These are phyloP conservation scores for Numenius phaeopus DNA, from an alignment of 2,797 vertebrate genomes.

Conservation along the genomic window DNA sequence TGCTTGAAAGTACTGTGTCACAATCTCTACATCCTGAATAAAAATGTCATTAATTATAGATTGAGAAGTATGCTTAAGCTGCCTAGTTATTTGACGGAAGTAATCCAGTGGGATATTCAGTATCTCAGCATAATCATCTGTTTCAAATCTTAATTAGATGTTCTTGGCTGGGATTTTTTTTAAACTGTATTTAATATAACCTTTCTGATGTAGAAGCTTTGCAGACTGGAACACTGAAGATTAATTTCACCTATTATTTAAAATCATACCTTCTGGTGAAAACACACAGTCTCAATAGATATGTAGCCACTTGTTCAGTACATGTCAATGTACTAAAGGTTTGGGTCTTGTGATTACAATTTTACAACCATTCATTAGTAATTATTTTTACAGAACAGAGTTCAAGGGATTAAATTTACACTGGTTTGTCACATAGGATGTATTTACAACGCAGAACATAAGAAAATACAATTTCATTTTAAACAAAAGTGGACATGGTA, in stretches of 20 bases:
- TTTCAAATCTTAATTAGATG: slow-evolving; percentile 38
- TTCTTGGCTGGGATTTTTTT: not conserved
- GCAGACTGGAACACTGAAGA: not conserved
- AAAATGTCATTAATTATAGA: slow-evolving; percentile 11
- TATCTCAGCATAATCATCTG: slow-evolving; percentile 10
- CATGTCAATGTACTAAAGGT: not conserved
- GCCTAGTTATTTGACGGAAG: not conserved
- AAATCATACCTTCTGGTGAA: not conserved
- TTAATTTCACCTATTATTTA: not conserved
- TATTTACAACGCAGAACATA: not conserved
- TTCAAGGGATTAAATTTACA: not conserved
- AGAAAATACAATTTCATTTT: not conserved
- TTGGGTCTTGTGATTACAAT: not conserved
- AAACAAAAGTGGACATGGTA: not conserved
- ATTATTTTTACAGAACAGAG: not conserved
- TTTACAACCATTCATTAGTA: not conserved
- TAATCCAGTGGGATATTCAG: slow-evolving; percentile 7
- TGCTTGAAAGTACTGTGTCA: not conserved
- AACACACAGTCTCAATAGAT: not conserved
- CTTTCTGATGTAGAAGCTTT: not conserved
- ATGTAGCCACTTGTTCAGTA: not conserved
- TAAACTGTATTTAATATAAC: not conserved
- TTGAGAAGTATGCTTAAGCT: not conserved
- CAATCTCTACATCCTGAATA: not conserved
- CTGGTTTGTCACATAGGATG: not conserved